These are phyloP conservation scores for Strigamia crassipes DNA, from an alignment of 2,888 invertebrate genomes.

Conservation along the genomic window DNA sequence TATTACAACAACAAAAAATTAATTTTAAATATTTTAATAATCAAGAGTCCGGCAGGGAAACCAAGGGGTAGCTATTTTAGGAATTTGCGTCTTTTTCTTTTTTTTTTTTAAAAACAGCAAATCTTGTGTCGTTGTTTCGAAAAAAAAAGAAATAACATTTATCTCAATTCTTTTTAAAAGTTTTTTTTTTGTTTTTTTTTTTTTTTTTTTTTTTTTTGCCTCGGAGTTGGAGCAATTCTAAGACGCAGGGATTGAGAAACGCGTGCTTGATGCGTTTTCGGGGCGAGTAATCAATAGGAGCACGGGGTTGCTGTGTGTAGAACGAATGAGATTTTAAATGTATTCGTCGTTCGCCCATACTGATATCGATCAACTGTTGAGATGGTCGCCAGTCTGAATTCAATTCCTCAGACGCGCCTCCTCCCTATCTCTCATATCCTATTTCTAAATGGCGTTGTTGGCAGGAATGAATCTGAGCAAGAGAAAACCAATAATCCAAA, in stretches of 20 bases:
- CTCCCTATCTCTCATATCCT: slow-evolving; percentile 10
- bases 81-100: too few species aligned
- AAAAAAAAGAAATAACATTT: background rate
- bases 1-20: too few species aligned
- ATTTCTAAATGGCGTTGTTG: slow-evolving; percentile 10
- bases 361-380: slow-evolving; percentile 6
- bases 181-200: background rate
- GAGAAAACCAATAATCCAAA: slow-evolving; percentile 10
- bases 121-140: background rate
- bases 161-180: background rate
- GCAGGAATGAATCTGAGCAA: slow-evolving; percentile 10
- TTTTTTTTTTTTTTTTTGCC: background rate
- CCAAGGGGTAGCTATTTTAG: background rate
- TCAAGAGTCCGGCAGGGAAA: background rate
- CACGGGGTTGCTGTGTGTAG: background rate
- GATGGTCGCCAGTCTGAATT: slow-evolving; percentile 10
- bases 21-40: too few species aligned
- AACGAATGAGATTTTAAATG: slow-evolving; percentile 10
- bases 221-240: background rate
- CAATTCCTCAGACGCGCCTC: slow-evolving; percentile 10
- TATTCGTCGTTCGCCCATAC: background rate
- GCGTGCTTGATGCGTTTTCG: background rate
- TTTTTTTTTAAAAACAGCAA: background rate
- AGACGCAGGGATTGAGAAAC: slow-evolving; percentile 21
- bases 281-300: slow-evolving; percentile 21